phyloP scores from a whole-genome alignment of 2,888 invertebrate species.

The Trisateles emortualis region DNA sequence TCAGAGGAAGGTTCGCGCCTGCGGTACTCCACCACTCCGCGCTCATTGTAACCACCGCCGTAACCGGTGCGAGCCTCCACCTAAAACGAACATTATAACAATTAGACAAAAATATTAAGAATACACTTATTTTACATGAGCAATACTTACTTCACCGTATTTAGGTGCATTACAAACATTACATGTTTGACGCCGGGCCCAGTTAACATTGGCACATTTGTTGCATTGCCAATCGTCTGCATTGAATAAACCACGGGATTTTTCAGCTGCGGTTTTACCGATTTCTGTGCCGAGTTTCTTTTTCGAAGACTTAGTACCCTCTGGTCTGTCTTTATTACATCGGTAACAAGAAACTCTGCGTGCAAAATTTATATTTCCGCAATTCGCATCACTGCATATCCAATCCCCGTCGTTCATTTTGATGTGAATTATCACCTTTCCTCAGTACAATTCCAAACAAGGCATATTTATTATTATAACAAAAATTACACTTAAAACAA shows the following conservation, averaged over 20 bases:
- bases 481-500: constrained; percentile 39
- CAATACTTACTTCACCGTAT: constrained; percentile 94
- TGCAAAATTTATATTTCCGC: constrained; percentile 98
- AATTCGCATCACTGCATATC: constrained; percentile 90
- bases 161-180: constrained; percentile 99
- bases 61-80: constrained; percentile 92
- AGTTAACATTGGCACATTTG: constrained; percentile 99
- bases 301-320: constrained; percentile 78
- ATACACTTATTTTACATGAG: not conserved
- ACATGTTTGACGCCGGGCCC: constrained; percentile 98
- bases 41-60: constrained; percentile 97
- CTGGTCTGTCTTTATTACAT: constrained; percentile 91
- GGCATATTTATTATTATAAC: constrained; percentile 48
- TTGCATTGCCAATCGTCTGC: constrained; percentile 99
- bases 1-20: constrained; percentile 94
- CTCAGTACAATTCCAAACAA: constrained; percentile 43
- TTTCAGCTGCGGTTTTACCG: constrained; percentile 99
- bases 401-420: constrained; percentile 88
- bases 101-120: not conserved
- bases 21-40: constrained; percentile 98
- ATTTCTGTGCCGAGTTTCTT: constrained; percentile 98
- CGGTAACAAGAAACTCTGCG: constrained; percentile 96
- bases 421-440: constrained; percentile 55
- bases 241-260: constrained; percentile 97
- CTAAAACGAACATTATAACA: constrained; percentile 55